phyloP scores from a whole-genome alignment of 2,888 invertebrate species.

The Tipula lateralis region DNA sequence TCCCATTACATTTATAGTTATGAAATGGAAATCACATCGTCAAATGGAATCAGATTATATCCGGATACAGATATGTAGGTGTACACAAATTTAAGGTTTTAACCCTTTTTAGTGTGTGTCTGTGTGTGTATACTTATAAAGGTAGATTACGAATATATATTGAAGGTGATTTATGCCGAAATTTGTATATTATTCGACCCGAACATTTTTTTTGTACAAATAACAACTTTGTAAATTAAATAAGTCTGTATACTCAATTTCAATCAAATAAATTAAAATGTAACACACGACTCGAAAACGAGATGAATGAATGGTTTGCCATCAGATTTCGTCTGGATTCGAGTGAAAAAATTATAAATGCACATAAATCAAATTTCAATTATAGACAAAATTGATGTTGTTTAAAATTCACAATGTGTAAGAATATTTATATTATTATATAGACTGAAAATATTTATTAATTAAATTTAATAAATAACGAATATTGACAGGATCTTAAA shows the following conservation, averaged over 20 bases:
- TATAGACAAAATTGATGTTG: neutral
- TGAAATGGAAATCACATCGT: neutral
- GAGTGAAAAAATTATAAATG: neutral
- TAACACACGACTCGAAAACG: too few species aligned
- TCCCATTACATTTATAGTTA: neutral
- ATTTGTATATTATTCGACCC: neutral
- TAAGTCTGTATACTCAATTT: neutral
- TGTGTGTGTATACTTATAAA: too few species aligned
- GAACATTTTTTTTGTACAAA: neutral
- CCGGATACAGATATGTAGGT: neutral
- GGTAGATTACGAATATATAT: neutral
- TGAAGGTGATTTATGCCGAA: neutral
- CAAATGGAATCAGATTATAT: too few species aligned
- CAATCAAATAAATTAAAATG: neutral
- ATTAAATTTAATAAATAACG: neutral
- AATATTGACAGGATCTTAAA: neutral
- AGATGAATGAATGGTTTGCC: neutral
- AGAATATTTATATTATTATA: neutral
- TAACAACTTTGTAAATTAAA: neutral
- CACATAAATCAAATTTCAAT: neutral
- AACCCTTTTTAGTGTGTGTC: neutral
- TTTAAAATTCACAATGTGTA: neutral
- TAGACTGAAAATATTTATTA: neutral
- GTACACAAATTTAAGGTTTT: neutral
- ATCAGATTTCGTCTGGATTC: neutral